Evolutionary conservation across 2,113 vertebrate genomes (phyloP).

Genomic region (Pungitius pungitius): DNA sequence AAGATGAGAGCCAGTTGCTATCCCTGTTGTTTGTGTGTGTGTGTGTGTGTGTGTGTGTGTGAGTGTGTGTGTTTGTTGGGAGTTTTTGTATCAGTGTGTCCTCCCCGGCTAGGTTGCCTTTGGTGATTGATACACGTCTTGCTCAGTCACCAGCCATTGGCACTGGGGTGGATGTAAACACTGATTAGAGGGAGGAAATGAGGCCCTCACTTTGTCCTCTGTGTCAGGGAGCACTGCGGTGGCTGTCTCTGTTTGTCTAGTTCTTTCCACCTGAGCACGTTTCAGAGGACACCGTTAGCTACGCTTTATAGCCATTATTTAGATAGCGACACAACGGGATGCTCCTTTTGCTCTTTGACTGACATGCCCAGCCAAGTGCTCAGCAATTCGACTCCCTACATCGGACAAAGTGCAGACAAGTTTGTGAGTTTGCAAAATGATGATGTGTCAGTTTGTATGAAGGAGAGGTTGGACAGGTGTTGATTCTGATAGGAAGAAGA

Average conservation of each 20-base stretch:
- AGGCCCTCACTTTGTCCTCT: conserved; percentile 81
- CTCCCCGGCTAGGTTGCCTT: conserved; percentile 50
- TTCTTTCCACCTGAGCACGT: conserved; percentile 81
- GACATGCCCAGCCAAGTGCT: conserved; percentile 72
- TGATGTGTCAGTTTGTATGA: conserved; percentile 49
- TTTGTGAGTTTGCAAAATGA: conserved; percentile 45
- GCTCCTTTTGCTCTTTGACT: conserved; percentile 74
- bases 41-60: conserved; percentile 32
- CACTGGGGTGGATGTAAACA: conserved; percentile 78
- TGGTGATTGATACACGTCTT: conserved; percentile 76
- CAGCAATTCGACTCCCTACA: conserved; percentile 53
- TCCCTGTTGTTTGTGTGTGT: conserved; percentile 22
- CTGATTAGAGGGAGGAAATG: conserved; percentile 82
- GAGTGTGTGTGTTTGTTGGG: conserved; percentile 25
- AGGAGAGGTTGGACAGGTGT: conserved; percentile 40
- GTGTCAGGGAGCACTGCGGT: conserved; percentile 76
- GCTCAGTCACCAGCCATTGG: conserved; percentile 70
- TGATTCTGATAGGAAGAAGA: conserved; percentile 22
- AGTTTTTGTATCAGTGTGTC: conserved; percentile 49
- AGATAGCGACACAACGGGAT: conserved; percentile 78
- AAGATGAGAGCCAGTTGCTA: conserved; percentile 77
- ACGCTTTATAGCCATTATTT: conserved; percentile 80
- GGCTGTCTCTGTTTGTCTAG: conserved; percentile 79
- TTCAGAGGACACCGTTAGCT: conserved; percentile 80
- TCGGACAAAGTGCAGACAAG: conserved; percentile 46